Evolutionary conservation across 2,888 invertebrate genomes (phyloP).

Genomic region (Notodonta ziczac): DNA sequence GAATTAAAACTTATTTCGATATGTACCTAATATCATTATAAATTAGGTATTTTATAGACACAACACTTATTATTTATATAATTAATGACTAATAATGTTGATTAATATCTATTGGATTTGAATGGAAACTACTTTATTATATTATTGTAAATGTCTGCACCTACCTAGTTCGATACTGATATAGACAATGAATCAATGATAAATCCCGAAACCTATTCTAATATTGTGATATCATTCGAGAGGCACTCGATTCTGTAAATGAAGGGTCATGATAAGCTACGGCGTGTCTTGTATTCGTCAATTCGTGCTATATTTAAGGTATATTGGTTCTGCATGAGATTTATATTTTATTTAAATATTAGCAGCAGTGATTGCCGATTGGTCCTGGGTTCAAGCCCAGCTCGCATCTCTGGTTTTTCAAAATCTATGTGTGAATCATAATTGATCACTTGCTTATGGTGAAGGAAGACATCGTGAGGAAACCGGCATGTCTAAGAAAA

Average conservation of each 20-base stretch:
- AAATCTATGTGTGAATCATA: too few relatives aligned
- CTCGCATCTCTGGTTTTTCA: too few relatives aligned
- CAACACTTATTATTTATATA: background rate
- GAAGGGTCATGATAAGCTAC: conserved; percentile 38
- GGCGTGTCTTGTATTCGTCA: conserved; percentile 17
- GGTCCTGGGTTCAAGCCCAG: too few relatives aligned
- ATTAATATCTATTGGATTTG: conserved; percentile 4
- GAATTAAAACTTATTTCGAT: conserved; percentile 15
- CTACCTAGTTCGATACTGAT: conserved; percentile 1
- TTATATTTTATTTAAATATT: too few relatives aligned
- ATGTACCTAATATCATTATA: conserved; percentile 31
- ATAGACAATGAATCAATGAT: conserved; percentile 40
- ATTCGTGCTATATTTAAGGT: conserved; percentile 13
- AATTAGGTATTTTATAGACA: conserved; percentile 17
- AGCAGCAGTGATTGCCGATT: too few relatives aligned
- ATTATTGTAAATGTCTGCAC: background rate
- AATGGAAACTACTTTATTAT: conserved; percentile 11
- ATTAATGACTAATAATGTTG: background rate
- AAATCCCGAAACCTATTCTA: conserved; percentile 47
- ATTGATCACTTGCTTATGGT: too few relatives aligned
- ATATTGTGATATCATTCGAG: conserved; percentile 53
- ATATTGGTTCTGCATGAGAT: background rate
- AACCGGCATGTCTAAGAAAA: too few relatives aligned
- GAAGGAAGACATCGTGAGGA: too few relatives aligned
- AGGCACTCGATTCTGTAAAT: conserved; percentile 53